These are phyloP conservation scores for Stratiomys singularior DNA, from an alignment of 2,888 invertebrate genomes.

Conservation along the genomic window DNA sequence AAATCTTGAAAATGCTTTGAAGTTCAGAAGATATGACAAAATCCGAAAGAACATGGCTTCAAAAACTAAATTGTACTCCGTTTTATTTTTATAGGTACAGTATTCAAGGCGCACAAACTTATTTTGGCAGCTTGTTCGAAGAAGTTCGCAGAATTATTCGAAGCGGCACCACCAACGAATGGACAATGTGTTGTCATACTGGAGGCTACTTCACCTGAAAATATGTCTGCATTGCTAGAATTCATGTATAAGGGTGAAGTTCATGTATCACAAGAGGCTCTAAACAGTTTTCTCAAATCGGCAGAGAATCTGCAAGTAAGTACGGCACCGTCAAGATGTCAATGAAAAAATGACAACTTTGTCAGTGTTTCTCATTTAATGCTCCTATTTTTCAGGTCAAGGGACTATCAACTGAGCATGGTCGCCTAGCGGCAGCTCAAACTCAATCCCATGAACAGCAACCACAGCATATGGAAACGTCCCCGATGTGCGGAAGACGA, in stretches of 20 bases:
- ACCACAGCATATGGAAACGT: slow-evolving; percentile 51
- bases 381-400: slow-evolving; percentile 70
- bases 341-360: background rate
- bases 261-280: slow-evolving; percentile 90
- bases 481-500: slow-evolving; percentile 55
- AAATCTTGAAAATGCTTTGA: no score
- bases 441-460: slow-evolving; percentile 63
- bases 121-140: slow-evolving; percentile 94
- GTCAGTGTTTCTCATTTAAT: no score
- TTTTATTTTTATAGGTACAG: slow-evolving; percentile 70
- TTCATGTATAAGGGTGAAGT: slow-evolving; percentile 96
- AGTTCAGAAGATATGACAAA: no score
- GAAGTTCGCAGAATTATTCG: slow-evolving; percentile 91
- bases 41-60: no score
- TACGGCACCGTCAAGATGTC: slow-evolving; percentile 39
- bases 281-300: slow-evolving; percentile 90
- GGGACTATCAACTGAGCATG: slow-evolving; percentile 81
- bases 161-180: slow-evolving; percentile 85
- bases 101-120: slow-evolving; percentile 90
- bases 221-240: slow-evolving; percentile 90
- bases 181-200: slow-evolving; percentile 86
- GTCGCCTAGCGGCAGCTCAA: slow-evolving; percentile 65
- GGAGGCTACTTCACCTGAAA: slow-evolving; percentile 88
- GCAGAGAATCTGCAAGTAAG: slow-evolving; percentile 88
- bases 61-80: background rate